Percentiles rank a stretch among this genome's conserved stretches.
Conservation (phyloP, 2,113 vertebrate species). For the Aspidoscelis tigris region DNA sequence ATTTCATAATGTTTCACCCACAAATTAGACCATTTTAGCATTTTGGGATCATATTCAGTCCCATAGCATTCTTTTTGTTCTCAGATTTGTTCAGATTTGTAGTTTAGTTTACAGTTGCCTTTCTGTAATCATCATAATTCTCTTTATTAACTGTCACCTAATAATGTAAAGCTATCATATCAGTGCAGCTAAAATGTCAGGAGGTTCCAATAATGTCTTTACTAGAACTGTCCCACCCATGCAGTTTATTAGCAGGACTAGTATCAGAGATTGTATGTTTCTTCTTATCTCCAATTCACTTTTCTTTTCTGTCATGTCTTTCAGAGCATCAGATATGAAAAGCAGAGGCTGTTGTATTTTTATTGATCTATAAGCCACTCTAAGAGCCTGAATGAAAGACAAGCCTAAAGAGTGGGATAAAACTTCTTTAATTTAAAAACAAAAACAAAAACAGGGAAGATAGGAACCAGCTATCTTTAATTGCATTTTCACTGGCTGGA, state of each 20-base stretch:
- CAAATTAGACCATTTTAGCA: too few species aligned
- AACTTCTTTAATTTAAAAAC: not conserved
- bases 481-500: not conserved
- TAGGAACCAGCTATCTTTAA: not conserved
- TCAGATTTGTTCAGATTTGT: too few species aligned
- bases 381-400: not conserved
- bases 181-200: not conserved
- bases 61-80: too few species aligned
- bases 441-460: not conserved
- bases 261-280: not conserved
- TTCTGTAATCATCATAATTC: too few species aligned
- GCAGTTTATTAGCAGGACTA: not conserved
- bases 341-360: not conserved
- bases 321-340: not conserved
- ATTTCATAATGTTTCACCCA: too few species aligned
- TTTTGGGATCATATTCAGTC: too few species aligned
- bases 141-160: too few species aligned
- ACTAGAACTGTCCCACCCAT: not conserved
- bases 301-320: not conserved
- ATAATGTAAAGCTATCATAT: not conserved
- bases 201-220: not conserved
- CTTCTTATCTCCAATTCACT: not conserved
- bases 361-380: not conserved
- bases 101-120: too few species aligned
- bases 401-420: not conserved